Evolutionary conservation across 2,113 vertebrate genomes (phyloP).

Genomic region (Peucedramus taeniatus): DNA sequence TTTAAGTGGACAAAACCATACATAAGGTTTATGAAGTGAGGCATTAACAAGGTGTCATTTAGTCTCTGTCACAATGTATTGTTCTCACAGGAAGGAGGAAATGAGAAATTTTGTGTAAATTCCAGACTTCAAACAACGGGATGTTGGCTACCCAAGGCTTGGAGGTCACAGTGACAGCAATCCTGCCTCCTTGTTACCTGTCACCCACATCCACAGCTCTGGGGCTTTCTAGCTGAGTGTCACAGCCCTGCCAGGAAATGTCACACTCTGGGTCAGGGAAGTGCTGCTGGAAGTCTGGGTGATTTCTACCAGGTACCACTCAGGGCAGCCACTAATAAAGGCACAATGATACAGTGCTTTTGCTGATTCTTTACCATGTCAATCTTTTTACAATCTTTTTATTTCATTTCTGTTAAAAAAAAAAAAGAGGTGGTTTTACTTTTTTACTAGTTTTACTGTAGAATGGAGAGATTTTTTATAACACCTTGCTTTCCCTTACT

Average conservation of each 20-base stretch:
- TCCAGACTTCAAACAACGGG: slow-evolving; percentile 53
- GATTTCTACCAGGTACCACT: background rate
- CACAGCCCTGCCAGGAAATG: background rate
- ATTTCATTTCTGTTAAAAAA: background rate
- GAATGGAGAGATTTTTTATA: background rate
- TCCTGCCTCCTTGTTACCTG: background rate
- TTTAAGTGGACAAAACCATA: slow-evolving; percentile 6
- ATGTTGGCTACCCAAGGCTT: slow-evolving; percentile 25
- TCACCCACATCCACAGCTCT: background rate
- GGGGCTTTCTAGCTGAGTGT: background rate
- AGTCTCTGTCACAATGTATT: slow-evolving; percentile 44
- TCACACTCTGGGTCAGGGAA: background rate
- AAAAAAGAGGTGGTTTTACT: background rate
- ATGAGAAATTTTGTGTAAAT: slow-evolving; percentile 62
- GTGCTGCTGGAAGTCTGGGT: background rate
- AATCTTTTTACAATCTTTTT: background rate
- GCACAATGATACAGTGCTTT: background rate
- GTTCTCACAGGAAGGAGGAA: slow-evolving; percentile 65
- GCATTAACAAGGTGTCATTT: slow-evolving; percentile 2
- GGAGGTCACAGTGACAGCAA: background rate
- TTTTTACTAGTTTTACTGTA: background rate
- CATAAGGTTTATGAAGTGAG: background rate
- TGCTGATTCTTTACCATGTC: background rate
- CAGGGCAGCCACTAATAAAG: background rate
- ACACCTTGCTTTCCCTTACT: background rate